phyloP scores from a whole-genome alignment of 2,113 vertebrate species.

The Natator depressus region DNA sequence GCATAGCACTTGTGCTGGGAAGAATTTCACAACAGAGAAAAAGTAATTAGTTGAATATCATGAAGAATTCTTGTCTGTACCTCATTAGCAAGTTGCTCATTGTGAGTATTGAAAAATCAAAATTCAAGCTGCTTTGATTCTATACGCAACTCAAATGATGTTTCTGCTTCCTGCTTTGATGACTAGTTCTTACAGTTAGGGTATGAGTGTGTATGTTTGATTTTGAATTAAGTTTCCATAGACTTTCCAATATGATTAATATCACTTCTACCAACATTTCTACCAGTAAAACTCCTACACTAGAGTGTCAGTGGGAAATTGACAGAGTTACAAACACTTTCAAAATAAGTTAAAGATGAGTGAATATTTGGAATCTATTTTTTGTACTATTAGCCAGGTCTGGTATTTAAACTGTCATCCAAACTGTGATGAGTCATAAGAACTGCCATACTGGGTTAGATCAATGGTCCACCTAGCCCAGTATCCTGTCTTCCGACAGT shows the following conservation, averaged over 20 bases:
- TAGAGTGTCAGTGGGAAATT: background rate
- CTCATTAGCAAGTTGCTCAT: rapidly evolving
- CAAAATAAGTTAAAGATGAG: background rate
- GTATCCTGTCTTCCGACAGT: background rate
- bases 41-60: background rate
- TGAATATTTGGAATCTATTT: background rate
- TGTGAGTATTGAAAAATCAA: background rate
- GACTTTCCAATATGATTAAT: background rate
- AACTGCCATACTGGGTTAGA: background rate
- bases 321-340: background rate
- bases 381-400: background rate
- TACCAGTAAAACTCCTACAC: background rate
- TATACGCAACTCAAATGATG: rapidly evolving
- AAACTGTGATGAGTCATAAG: background rate
- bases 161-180: background rate
- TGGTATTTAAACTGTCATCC: background rate
- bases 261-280: background rate
- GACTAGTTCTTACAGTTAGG: background rate
- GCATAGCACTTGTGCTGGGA: background rate
- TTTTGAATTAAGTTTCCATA: background rate
- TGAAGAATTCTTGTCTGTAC: background rate
- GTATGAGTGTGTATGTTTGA: background rate
- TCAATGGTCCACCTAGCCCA: background rate
- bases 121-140: background rate
- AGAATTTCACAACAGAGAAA: background rate